Base-by-base conservation (phyloP, 2,113 vertebrate genomes). In the Apaloderma vittatum region DNA sequence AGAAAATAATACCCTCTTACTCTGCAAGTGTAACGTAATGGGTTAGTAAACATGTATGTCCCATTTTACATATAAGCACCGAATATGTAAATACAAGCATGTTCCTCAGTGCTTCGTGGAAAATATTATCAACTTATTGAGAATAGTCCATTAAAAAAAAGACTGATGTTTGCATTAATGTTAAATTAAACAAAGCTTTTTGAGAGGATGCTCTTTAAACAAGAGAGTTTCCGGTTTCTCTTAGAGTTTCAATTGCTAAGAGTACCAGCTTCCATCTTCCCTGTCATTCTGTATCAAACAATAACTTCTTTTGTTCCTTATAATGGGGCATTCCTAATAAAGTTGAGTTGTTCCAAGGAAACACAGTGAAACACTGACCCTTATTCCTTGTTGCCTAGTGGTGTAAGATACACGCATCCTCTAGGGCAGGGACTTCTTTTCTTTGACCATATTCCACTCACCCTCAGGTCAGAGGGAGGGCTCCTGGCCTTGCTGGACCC, bases 401-500 rank as follows among this genome's bases (percentile, higher is more conserved):
- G 30, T 63, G 52, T 34, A 37, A 75, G 32, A 79, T 57, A 16
- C 5, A 29, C 11, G 8, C 0, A 0, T 67, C 30, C 17, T 79
- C 10, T 19, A 55, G 23, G 29, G 6, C 40, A 75, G 21, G 9
- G 32, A n/a, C 29, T 43, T 62, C 12, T 40, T 48, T 62, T 54
- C 40, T 76, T 55, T 59, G 21, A 66, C 15, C 54, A 12, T 6
- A 0, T 65, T 66, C 12, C 14, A 72, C 4, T 4, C 27, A 70
- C 0, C 4, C 21, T 66, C 40, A 67, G 34, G 22, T 26, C 8
- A 4, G 48, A 84, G 48, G 21, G 48, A 84, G 48, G 21, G 24
- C 32, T 88, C 17, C 63, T 77, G n/a, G 9, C 37, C 32, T 86
- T 2, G 0, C 9, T 37, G 20, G 11, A 48, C 37, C 23, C 18